These are phyloP conservation scores for Atractosteus spatula DNA, from an alignment of 2,113 vertebrate species.

Conservation along the genomic window DNA sequence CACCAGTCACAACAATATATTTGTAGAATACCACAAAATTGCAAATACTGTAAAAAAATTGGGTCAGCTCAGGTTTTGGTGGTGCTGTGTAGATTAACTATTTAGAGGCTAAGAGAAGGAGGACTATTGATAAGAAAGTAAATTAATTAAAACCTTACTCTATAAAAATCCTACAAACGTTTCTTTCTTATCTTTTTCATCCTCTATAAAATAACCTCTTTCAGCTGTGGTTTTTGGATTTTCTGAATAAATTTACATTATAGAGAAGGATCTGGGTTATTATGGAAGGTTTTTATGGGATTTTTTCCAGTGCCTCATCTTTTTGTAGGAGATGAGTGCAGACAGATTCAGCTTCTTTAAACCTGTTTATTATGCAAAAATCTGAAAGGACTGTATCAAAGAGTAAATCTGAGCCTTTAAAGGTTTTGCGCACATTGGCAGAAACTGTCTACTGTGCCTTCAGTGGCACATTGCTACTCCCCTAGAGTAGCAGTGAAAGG, in stretches of 20 bases:
- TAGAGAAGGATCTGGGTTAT: neutral
- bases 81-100: conserved; percentile 2
- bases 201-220: neutral
- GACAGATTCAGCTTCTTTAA: conserved; percentile 3
- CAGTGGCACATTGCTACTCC: neutral
- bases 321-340: no score
- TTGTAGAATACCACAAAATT: neutral
- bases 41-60: neutral
- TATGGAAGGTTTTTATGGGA: neutral
- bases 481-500: no score
- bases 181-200: neutral
- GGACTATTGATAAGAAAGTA: neutral
- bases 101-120: conserved; percentile 1
- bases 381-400: conserved; percentile 4
- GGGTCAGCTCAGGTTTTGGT: no score
- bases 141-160: conserved; percentile 16
- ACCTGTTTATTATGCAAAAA: conserved; percentile 2
- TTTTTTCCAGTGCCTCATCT: neutral
- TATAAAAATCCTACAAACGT: neutral
- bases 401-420: neutral
- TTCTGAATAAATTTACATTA: conserved; percentile 13
- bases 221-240: neutral
- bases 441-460: neutral
- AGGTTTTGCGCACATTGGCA: neutral
- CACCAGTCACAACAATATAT: no score